phyloP scores from a whole-genome alignment of 2,888 invertebrate species.

The Eutolmus rufibarbis region DNA sequence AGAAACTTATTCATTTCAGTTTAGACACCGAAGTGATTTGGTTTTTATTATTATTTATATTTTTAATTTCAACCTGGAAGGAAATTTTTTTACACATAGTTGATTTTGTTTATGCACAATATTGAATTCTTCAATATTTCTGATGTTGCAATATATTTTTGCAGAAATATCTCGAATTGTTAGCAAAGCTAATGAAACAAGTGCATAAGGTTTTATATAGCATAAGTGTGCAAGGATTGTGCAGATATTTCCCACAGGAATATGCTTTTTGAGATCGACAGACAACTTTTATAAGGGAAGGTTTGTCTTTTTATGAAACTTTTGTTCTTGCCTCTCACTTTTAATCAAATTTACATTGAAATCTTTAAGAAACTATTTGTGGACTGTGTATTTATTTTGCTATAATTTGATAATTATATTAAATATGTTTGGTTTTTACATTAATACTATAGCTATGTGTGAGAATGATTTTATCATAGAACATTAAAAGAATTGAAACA shows the following conservation, averaged over 20 bases:
- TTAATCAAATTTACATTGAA: no score
- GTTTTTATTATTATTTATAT: conserved; percentile 28
- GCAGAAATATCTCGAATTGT: background rate
- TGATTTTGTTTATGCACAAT: background rate
- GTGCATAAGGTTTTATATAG: background rate
- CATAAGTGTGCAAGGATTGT: background rate
- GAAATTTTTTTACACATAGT: background rate
- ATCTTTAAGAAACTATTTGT: background rate
- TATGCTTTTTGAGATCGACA: background rate
- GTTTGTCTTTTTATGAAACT: background rate
- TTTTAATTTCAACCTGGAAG: background rate
- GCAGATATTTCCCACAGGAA: background rate
- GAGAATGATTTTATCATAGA: background rate
- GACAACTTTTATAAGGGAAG: background rate
- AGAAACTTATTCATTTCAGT: conserved; percentile 27
- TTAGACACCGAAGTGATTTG: conserved; percentile 43
- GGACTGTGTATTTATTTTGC: background rate
- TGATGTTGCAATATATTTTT: background rate
- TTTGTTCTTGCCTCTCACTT: background rate
- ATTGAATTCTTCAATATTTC: background rate
- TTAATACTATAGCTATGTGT: background rate
- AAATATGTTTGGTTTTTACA: no score
- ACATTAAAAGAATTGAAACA: background rate
- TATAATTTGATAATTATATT: no score
- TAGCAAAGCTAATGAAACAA: background rate